Percentiles rank a stretch among this genome's conserved stretches.
Evolutionary conservation across 1,140 invertebrate genomes (phyloP).

Genomic region (Zaprionus africanus): DNA sequence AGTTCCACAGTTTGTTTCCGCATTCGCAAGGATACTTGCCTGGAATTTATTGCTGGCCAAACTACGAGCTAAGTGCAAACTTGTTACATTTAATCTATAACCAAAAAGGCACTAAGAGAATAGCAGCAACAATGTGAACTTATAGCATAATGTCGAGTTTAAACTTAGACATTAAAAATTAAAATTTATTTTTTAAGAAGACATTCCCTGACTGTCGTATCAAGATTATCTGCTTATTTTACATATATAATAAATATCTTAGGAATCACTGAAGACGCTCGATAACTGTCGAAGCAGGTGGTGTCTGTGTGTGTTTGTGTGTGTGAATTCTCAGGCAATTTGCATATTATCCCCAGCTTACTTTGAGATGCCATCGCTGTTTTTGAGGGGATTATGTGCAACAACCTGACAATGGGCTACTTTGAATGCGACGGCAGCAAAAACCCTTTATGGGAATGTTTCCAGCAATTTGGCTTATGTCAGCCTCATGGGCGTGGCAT

Average conservation of each 20-base stretch:
- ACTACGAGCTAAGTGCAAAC: slow-evolving; percentile 15
- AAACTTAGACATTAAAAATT: not conserved
- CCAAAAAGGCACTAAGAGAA: too few relatives aligned
- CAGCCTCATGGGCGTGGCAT: slow-evolving; percentile 35
- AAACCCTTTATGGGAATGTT: slow-evolving; percentile 15
- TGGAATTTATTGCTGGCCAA: slow-evolving; percentile 29
- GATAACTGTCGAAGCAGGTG: not conserved
- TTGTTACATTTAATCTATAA: slow-evolving; percentile 13
- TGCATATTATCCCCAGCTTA: not conserved
- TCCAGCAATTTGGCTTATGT: slow-evolving; percentile 19
- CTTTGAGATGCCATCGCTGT: not conserved
- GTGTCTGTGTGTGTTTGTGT: not conserved
- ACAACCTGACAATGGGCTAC: slow-evolving; percentile 6
- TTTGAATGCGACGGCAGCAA: not conserved
- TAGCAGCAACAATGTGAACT: not conserved
- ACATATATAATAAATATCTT: not conserved
- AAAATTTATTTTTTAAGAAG: too few relatives aligned
- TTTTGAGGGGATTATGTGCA: slow-evolving; percentile 12
- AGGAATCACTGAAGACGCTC: not conserved
- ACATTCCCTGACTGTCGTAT: not conserved
- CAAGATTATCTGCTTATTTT: not conserved
- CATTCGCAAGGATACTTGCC: slow-evolving; percentile 16
- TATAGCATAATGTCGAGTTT: not conserved
- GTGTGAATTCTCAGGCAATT: not conserved
- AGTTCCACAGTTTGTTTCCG: slow-evolving; percentile 18